Evolutionary conservation across 1,140 invertebrate genomes (phyloP).

Genomic region (Galleria mellonella): DNA sequence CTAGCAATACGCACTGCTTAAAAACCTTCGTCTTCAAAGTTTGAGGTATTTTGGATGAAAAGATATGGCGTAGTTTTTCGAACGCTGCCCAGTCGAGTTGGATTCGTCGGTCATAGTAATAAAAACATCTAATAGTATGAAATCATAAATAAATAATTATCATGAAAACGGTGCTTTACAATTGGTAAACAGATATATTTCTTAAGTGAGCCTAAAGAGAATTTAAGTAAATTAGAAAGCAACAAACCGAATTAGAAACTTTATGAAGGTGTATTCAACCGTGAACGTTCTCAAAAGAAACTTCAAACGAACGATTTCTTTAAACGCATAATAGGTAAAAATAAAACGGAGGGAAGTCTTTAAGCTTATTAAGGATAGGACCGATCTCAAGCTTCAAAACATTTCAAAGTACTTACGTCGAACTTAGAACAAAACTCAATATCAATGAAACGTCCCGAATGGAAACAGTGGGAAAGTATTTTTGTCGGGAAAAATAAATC

Average conservation of each 20-base stretch:
- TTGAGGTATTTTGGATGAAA: too few species aligned
- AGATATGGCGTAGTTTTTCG: too few species aligned
- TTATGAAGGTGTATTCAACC: conserved; percentile 20
- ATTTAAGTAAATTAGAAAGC: conserved; percentile 36
- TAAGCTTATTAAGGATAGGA: conserved; percentile 49
- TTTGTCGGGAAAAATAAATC: conserved; percentile 63
- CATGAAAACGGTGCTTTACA: too few species aligned
- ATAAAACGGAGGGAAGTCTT: conserved; percentile 23
- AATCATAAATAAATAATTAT: too few species aligned
- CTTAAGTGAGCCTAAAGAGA: conserved; percentile 20
- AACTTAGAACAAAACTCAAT: conserved; percentile 59
- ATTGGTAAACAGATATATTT: background rate
- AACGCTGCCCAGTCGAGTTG: too few species aligned
- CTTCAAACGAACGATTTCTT: conserved; percentile 19
- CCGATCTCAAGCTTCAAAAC: conserved; percentile 28
- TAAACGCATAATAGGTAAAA: conserved; percentile 38
- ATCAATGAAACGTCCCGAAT: conserved; percentile 53
- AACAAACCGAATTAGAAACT: conserved; percentile 32
- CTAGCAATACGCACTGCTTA: too few species aligned
- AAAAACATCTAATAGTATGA: too few species aligned
- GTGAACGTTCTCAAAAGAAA: conserved; percentile 29
- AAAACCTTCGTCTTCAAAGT: too few species aligned
- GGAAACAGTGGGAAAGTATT: conserved; percentile 43
- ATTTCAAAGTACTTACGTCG: conserved; percentile 40
- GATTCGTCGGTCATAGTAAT: too few species aligned